These are phyloP conservation scores for Fragum fragum DNA, from an alignment of 2,888 invertebrate species.

Conservation along the genomic window DNA sequence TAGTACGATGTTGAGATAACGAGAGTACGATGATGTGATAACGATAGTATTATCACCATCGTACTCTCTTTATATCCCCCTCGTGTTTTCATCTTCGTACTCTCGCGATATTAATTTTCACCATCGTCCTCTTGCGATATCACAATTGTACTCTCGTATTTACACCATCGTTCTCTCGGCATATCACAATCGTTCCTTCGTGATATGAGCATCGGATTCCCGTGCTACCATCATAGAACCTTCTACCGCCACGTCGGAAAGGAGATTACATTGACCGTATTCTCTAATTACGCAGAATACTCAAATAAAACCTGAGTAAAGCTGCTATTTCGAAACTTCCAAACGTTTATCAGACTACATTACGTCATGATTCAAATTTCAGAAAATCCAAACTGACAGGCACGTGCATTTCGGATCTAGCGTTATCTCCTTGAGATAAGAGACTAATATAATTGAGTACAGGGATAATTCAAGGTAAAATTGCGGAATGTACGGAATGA, in stretches of 20 bases:
- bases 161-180: too few species aligned
- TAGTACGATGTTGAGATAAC: too few species aligned
- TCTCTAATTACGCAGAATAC: neutral
- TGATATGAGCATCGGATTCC: neutral
- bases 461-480: neutral
- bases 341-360: too few species aligned
- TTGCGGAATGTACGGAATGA: constrained; percentile 7
- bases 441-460: constrained; percentile 9
- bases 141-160: too few species aligned
- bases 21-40: too few species aligned
- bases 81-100: too few species aligned
- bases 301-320: neutral
- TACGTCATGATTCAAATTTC: neutral
- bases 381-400: neutral
- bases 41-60: too few species aligned
- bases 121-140: too few species aligned
- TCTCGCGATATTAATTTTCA: too few species aligned
- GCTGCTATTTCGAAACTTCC: neutral
- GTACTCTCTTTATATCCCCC: too few species aligned
- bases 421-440: neutral
- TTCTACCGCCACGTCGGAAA: neutral
- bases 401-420: constrained; percentile 4
- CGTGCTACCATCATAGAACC: neutral
- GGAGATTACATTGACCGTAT: too few species aligned
- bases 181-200: too few species aligned